Percentiles rank a stretch among this genome's conserved stretches.
phyloP scores from a whole-genome alignment of 2,113 vertebrate species.

The Gallinago jamesoni region DNA sequence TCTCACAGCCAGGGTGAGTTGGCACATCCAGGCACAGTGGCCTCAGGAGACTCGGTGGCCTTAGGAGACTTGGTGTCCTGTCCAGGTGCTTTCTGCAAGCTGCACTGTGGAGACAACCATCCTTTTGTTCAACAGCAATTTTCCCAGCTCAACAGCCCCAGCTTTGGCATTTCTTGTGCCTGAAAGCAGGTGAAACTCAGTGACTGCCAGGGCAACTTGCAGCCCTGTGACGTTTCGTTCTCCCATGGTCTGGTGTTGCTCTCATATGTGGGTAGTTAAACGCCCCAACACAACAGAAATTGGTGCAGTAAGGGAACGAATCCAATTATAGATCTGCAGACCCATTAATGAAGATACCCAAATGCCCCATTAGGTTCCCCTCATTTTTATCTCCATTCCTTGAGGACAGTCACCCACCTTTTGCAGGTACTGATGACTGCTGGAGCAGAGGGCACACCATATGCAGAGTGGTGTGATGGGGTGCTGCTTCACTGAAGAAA shows the following conservation, averaged over 20 bases:
- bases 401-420: neutral
- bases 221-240: neutral
- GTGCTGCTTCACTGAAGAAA: neutral
- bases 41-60: neutral
- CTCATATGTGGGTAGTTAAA: neutral
- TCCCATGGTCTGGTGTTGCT: neutral
- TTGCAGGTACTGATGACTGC: neutral
- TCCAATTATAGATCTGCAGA: neutral
- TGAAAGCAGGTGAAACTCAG: neutral
- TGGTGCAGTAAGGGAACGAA: neutral
- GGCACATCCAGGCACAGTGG: rapidly evolving
- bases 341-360: neutral
- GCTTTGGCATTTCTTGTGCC: neutral
- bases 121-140: neutral
- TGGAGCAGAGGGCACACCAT: neutral
- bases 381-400: neutral
- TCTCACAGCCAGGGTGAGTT: rapidly evolving
- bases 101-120: neutral
- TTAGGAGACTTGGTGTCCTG: rapidly evolving
- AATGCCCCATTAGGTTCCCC: neutral
- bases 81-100: neutral
- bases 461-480: neutral
- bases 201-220: neutral
- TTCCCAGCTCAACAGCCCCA: neutral
- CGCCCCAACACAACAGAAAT: neutral